These are phyloP conservation scores for Lindbergichthys nudifrons DNA, from an alignment of 2,797 vertebrate genomes.

Conservation along the genomic window DNA sequence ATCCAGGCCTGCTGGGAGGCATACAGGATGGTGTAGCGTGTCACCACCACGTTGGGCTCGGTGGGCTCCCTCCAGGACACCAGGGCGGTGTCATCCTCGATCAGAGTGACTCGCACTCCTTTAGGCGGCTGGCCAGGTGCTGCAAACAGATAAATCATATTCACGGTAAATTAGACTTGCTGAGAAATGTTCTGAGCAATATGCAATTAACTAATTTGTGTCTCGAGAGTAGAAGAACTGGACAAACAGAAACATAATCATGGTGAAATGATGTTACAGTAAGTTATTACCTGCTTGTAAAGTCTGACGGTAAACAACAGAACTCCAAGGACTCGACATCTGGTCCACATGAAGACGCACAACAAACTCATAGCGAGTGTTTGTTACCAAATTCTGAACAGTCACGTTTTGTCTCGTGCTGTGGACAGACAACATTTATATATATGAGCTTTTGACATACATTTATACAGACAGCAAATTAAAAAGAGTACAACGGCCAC, in stretches of 20 bases:
- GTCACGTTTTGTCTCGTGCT: constrained; percentile 91
- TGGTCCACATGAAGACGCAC: constrained; percentile 95
- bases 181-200: neutral
- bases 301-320: constrained; percentile 91
- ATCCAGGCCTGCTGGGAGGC: constrained; percentile 91
- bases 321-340: constrained; percentile 95
- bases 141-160: constrained; percentile 63
- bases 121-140: constrained; percentile 91
- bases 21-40: constrained; percentile 93
- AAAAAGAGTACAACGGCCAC: neutral
- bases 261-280: neutral
- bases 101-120: constrained; percentile 91
- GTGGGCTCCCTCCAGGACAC: constrained; percentile 95
- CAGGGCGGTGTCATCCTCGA: constrained; percentile 95
- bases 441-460: neutral
- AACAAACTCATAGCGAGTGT: constrained; percentile 96
- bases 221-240: no score
- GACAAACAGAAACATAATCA: neutral
- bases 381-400: constrained; percentile 88
- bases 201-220: constrained; percentile 1
- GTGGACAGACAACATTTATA: constrained; percentile 46
- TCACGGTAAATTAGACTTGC: constrained; percentile 3
- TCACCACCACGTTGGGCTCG: constrained; percentile 87
- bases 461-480: constrained; percentile 3
- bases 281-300: constrained; percentile 89